Base-by-base conservation (phyloP, 2,888 invertebrate genomes). In the Hypselothyrea guttata region DNA sequence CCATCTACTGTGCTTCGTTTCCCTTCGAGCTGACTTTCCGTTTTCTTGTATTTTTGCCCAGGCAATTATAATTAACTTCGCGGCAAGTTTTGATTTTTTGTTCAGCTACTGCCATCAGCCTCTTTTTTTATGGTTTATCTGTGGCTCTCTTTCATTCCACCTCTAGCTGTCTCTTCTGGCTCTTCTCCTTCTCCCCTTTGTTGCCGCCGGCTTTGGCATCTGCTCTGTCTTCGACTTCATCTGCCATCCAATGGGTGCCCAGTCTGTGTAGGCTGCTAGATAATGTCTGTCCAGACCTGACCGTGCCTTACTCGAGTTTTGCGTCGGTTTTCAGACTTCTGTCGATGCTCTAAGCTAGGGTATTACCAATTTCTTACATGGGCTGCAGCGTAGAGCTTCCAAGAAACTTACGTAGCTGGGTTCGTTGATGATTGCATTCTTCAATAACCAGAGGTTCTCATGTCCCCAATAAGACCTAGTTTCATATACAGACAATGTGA, bases 221-320 rank as follows among this genome's bases (percentile, higher is more conserved):
- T 11, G 8, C 31, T 45, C 15, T 11, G 4, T 16, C 52, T 33
- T 13, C 42, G 22, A 35, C 49, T 57, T 15, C 51, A 28, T 34
- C 33, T 57, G 15, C 34, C 34, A n/a, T 41, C 22, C 48, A 28
- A n/a, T 44, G 22, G 4, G 38, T 38, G 15, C 45, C 45, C 38
- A 40, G 44, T 51, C 46, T 44, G 44, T 51, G 64, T 22, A 22
- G 22, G 22, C 22, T 22, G 35, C 64, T 72, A n/a, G 86, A 82
- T 82, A 71, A 86, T 77, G n/a, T 86, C 86, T 68, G 86, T 82
- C 86, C 81, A 86, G 86, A 82, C 81, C 81, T 82, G 81, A 82
- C 84, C 86, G 84, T 84, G 81, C 71, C 82, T 82, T 82, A 75
- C 84, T 67, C 61, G 66, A 38, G 46, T 77, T 83, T 65, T 60